Base-by-base conservation (phyloP, 2,113 vertebrate species). In the Mixornis gularis region DNA sequence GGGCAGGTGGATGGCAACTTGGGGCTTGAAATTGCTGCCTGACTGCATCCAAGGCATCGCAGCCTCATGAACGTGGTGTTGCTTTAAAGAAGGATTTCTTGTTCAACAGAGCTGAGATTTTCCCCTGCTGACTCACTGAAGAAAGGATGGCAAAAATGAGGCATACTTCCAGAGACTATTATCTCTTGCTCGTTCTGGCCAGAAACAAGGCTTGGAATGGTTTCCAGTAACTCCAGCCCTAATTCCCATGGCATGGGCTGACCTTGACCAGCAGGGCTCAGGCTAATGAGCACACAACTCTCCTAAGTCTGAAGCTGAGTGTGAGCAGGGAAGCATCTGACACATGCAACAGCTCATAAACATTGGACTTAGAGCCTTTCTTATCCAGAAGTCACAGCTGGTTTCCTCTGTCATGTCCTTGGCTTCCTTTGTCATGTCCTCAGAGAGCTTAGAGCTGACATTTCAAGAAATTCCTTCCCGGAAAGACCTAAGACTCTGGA, bases 361-460 rank as follows among this genome's bases (percentile, higher is more conserved):
- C 79, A 32, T 91, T 36, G 81, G 93, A 83, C 92, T 93, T 95
- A 41, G 48, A 95, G 87, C 68, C 78, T 93, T 94, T 93, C 71
- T 93, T 96, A 94, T 96, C 92, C 95, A 93, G 94, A 87, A 94
- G 96, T 94, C 91, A 94, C 96, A 95, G 94, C 89, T 96, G 95
- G 94, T 69, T 96, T 96, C 95, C 92, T 94, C 92, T 93, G 89
- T 95, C 89, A 64, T 96, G 92, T 94, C 95, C 91, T 95, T 95
- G 93, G 93, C 88, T 95, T 95, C 85, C 88, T 95, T 95, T 95
- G 93, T 94, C 93, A 80, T 60, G 77, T 94, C 93, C 93, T 95
- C 51, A 13, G 94, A 93, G 92, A 92, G 92, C 79, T 93, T 71
- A 93, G 60, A 58, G 81, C 80, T 96, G 92, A 96, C 81, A 93